A percentile compares a stretch with the other conserved stretches of the same genome.
These are phyloP conservation scores for Leptodactylus fuscus DNA, from an alignment of 2,113 vertebrate genomes.

Conservation along the genomic window DNA sequence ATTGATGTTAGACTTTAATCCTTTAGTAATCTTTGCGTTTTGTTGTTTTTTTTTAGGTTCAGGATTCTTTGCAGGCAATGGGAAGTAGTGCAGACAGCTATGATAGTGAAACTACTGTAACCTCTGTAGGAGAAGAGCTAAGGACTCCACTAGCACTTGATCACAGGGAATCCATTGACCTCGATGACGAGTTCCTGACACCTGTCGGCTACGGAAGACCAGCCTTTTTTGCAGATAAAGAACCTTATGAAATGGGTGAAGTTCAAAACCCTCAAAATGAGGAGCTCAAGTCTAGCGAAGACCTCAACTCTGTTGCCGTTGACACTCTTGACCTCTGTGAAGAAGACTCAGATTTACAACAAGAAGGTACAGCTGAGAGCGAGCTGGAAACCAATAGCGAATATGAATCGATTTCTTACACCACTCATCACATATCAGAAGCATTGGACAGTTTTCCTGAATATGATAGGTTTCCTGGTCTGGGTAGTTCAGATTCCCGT, in stretches of 20 bases:
- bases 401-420: conserved; percentile 75
- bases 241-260: conserved; percentile 8
- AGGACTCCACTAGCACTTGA: conserved; percentile 75
- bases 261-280: conserved; percentile 48
- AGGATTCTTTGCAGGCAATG: conserved; percentile 83
- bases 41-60: conserved; percentile 77
- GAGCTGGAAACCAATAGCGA: conserved; percentile 66
- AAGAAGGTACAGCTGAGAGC: conserved; percentile 66
- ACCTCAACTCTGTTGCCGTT: background rate
- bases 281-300: conserved; percentile 56
- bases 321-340: background rate
- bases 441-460: conserved; percentile 65
- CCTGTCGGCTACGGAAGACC: conserved; percentile 61
- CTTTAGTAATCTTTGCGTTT: too few species aligned
- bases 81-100: conserved; percentile 93
- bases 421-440: conserved; percentile 79
- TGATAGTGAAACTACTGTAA: conserved; percentile 95
- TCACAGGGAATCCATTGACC: conserved; percentile 74
- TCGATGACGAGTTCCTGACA: conserved; percentile 62
- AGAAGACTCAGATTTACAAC: conserved; percentile 60
- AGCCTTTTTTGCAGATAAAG: conserved; percentile 58
- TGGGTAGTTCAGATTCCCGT: conserved; percentile 38
- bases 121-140: conserved; percentile 80
- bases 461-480: conserved; percentile 50
- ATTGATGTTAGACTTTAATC: too few species aligned